These are phyloP conservation scores for Pachymerium ferrugineum DNA, from an alignment of 2,888 invertebrate genomes.

Conservation along the genomic window DNA sequence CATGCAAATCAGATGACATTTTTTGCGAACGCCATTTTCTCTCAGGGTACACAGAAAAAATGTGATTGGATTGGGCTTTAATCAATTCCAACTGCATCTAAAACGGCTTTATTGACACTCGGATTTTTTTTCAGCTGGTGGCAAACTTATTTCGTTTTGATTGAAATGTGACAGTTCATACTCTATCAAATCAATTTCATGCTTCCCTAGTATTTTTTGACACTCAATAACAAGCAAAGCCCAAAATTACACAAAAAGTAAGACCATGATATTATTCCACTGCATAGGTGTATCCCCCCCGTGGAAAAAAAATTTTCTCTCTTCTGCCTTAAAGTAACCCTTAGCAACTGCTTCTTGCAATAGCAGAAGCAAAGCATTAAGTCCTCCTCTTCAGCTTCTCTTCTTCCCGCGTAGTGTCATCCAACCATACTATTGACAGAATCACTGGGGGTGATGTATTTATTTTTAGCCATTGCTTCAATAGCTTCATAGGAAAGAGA, in stretches of 20 bases:
- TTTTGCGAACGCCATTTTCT: background rate
- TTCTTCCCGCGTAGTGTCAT: background rate
- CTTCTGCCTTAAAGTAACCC: too few relatives aligned
- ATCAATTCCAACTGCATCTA: conserved; percentile 17
- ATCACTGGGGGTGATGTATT: background rate
- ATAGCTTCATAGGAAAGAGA: too few relatives aligned
- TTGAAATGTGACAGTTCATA: background rate
- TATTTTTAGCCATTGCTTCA: too few relatives aligned
- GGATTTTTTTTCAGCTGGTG: background rate
- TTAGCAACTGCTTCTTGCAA: background rate
- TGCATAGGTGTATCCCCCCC: background rate
- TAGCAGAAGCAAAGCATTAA: background rate
- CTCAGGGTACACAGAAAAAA: background rate
- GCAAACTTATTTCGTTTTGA: conserved; percentile 11
- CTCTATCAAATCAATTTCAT: background rate
- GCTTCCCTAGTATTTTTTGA: too few relatives aligned
- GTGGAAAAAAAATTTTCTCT: too few relatives aligned
- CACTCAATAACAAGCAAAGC: too few relatives aligned
- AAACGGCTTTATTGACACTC: conserved; percentile 20
- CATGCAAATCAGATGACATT: conserved; percentile 10
- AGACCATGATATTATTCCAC: too few relatives aligned
- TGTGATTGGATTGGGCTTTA: conserved; percentile 25
- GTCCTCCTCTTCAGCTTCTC: too few relatives aligned
- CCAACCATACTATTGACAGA: background rate
- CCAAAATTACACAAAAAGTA: too few relatives aligned